Base-by-base conservation (phyloP, 2,113 vertebrate species). In the Ariopsis seemanni region DNA sequence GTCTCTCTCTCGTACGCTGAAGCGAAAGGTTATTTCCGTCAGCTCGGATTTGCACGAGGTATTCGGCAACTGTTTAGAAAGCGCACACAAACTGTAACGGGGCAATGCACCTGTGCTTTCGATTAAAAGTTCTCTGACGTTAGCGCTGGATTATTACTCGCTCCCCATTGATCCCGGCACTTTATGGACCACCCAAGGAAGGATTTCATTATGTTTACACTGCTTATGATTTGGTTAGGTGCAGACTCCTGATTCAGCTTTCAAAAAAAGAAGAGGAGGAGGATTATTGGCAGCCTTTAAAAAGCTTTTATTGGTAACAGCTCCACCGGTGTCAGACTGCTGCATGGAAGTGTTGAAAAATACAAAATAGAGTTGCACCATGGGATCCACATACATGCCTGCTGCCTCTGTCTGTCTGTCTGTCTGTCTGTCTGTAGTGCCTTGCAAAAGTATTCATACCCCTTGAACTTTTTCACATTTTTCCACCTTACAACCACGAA, bases 221-320 rank as follows among this genome's bases (percentile, higher is more conserved):
- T 48, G 71, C 71, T 22, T 10, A 10, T 48, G 34, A 52, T 77
- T 77, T 75, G 42, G 42, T 75, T 50, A 25, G 42, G 9, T 50
- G 10, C 20, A 9, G 10, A 22, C 82, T 87, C 42, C 75, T 90
- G 82, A 87, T 86, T 84, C 85, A 84, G 79, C 50, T 27, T 83
- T 77, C 82, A 58, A 57, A 42, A 42, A 42, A 42, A 42, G 30
- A 30, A 30, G 30, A 69, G 15, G 42, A 42, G 42, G 2, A 74
- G 42, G 80, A 82, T 69, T 58, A 50, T 85, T 88, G 89, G 84
- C 84, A 18, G 22, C 42, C 81, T 86, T 90, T 78, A 88, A 90
- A 89, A 67, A 79, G 67, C 14, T 34, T 72, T 72, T 42, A 42
- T 42, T 72, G 69, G 14, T 71, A 85, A 77, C 85, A 87, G 62